Base-by-base conservation (phyloP, 2,888 invertebrate species). In the Cerceris ruficornis region DNA sequence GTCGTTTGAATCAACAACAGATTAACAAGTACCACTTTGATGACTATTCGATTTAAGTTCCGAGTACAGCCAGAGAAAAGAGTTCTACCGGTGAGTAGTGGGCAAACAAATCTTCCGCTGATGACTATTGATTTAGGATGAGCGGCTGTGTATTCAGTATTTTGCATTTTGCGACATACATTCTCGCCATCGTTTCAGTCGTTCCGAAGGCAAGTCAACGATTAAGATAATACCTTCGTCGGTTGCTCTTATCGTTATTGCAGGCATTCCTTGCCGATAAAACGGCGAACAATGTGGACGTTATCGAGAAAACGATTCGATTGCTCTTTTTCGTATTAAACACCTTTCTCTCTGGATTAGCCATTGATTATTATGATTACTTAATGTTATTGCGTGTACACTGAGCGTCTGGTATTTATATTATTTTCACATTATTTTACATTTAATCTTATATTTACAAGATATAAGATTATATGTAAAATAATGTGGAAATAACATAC, bases 81-180 rank as follows among this genome's bases (percentile, higher is more conserved):
- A 76, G 64, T 39, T 55, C 41, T 9, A 14, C 41, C 73, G 67
- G 54, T 73, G 77, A 81, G 72, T 75, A 83, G 75, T 79, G 75
- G 43, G 83, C 81, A 85, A 85, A 85, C 77, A 73, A 83, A 81
- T 85, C 81, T 42, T 67, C 50, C 77, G 61, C 80, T 64, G 74
- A 83, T 74, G 76, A 80, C 72, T 85, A 77, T 85, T 85, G 85
- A 78, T 80, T 85, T 85, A 85, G 81, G 79, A 71, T 61, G 81
- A 72, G 67, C 64, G 72, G 64, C 62, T 77, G 74, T 83, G 81
- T 83, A 69, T 81, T 83, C 49, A 81, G 68, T 68, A 55, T 83
- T 85, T 85, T 68, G 81, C 79, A 79, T 81, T 69, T 77, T 50
- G 72, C 81, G 55, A 68, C 59, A 61, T 49, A 52, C 42, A 52